phyloP scores from a whole-genome alignment of 2,797 vertebrate genomes.

The Dendrocincla fuliginosa region DNA sequence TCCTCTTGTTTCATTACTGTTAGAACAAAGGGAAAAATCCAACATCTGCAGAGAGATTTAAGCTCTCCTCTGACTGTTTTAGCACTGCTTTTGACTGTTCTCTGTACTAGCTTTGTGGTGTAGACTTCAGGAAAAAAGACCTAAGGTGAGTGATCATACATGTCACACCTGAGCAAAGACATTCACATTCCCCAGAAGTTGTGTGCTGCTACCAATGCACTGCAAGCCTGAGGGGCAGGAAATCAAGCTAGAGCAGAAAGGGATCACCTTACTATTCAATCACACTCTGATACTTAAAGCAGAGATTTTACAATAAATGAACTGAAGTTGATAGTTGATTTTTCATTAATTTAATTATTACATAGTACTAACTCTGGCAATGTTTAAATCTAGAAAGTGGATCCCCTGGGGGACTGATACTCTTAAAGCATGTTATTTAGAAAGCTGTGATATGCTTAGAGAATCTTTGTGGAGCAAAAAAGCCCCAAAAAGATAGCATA shows the following conservation, averaged over 20 bases:
- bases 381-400: background rate
- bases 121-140: constrained; percentile 2
- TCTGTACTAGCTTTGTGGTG: background rate
- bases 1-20: background rate
- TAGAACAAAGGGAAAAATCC: constrained; percentile 31
- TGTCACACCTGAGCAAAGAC: background rate
- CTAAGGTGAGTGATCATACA: background rate
- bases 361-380: background rate
- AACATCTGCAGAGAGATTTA: constrained; percentile 13
- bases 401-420: background rate
- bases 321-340: background rate
- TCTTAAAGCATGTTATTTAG: background rate
- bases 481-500: background rate
- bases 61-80: background rate
- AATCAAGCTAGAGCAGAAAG: constrained; percentile 24
- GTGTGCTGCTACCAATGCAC: background rate
- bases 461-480: background rate
- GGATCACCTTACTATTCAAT: constrained; percentile 9
- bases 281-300: background rate
- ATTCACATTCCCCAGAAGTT: background rate
- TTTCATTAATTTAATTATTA: constrained; percentile 33
- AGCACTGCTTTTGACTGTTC: constrained; percentile 4
- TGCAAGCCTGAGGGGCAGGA: constrained; percentile 9
- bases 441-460: background rate
- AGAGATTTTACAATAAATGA: background rate